Conservation (phyloP, 2,113 vertebrate genomes). For the Xenopus laevis region DNA sequence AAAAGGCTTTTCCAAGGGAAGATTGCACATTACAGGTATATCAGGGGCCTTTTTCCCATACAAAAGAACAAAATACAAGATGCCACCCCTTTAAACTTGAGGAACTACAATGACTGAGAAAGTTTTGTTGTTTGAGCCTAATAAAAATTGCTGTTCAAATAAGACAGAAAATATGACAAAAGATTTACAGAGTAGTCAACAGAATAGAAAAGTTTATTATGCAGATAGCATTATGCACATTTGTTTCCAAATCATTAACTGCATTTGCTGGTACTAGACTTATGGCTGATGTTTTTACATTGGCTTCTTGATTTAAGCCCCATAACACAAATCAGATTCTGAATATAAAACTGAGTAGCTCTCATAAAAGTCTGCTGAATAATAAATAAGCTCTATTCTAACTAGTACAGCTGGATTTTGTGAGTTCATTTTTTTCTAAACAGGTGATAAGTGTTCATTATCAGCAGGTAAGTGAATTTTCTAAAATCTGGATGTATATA, state of each 20-base stretch:
- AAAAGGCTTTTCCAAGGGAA: no score
- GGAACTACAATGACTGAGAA: no score
- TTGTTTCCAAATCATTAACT: conserved; percentile 4
- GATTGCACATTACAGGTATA: no score
- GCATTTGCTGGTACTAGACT: not conserved
- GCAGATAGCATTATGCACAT: not conserved
- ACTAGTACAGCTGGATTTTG: not conserved
- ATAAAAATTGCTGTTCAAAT: no score
- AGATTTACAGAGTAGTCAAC: no score
- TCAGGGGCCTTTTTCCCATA: no score
- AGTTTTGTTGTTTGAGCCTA: no score
- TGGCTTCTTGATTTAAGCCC: not conserved
- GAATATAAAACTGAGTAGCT: not conserved
- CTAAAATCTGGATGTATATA: not conserved
- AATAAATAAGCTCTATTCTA: not conserved
- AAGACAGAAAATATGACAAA: no score
- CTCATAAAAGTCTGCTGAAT: not conserved
- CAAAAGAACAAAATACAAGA: no score
- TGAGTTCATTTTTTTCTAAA: not conserved
- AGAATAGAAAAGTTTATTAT: no score
- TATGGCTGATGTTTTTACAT: not conserved
- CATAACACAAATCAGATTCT: not conserved
- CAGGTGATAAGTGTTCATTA: not conserved
- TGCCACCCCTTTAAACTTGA: no score
- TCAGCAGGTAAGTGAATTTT: not conserved